Base-by-base conservation (phyloP, 2,888 invertebrate genomes). In the Eupithecia tripunctaria region DNA sequence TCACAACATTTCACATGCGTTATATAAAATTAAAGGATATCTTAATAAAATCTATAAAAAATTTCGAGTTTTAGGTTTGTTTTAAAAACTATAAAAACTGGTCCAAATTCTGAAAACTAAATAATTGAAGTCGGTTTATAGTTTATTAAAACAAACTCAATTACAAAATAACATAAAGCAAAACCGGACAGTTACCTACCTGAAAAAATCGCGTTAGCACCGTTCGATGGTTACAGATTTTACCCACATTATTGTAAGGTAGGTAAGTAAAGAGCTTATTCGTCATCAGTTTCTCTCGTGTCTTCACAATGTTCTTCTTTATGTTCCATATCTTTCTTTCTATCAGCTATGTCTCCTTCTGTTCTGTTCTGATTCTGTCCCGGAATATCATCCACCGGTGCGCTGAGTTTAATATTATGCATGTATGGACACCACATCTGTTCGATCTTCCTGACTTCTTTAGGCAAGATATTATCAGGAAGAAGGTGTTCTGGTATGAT, bases 361-460 rank as follows among this genome's bases (percentile, higher is more conserved):
- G 27, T 60, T 60, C 14, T 60, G 27, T 29, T 29, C 27, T 15
- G 25, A 15, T 60, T 29, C 29, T 27, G 29, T 32, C 0, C 18
- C 62, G 27, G 27, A 7, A 1, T 15, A 27, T 59, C 59, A 10
- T 59, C 59, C 25, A 27, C 59, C 7, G 59, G 27, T 7, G 14
- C 29, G 10, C 29, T 27, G 10, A 62, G 29, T n/a, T 62, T 7
- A 62, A 18, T 7, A 32, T 27, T 7, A 18, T 18, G 8, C 62
- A 62, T 62, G 18, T 62, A 62, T 12, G 62, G 62, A 10, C 62
- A 62, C 62, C 62, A 62, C 62, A 62, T 62, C 62, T 62, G 62
- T 29, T 62, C 32, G 15, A 62, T 32, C 18, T 18, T 62, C 32
- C 62, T 62, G 15, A 8, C n/a, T 62, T 18, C 29, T 29, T 62